phyloP scores from a whole-genome alignment of 2,888 invertebrate genomes.

The Chrysolina haemoptera region DNA sequence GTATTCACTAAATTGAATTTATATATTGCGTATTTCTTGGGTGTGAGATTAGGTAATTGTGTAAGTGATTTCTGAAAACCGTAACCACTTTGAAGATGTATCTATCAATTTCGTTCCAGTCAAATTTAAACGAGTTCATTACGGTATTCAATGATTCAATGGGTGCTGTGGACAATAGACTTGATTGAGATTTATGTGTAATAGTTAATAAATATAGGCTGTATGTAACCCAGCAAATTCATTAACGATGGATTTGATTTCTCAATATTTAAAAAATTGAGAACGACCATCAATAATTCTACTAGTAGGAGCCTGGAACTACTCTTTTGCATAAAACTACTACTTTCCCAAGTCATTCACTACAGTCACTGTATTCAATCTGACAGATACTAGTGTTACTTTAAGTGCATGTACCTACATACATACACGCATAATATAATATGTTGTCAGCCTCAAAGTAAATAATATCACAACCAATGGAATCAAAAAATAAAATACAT shows the following conservation, averaged over 20 bases:
- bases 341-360: too few relatives aligned
- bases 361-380: too few relatives aligned
- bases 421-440: too few relatives aligned
- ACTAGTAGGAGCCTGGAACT: too few relatives aligned
- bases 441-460: too few relatives aligned
- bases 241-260: neutral
- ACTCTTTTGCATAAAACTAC: too few relatives aligned
- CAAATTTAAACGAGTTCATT: neutral
- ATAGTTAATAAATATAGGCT: neutral
- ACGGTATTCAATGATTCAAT: neutral
- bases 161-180: neutral
- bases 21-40: neutral
- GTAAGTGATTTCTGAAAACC: neutral
- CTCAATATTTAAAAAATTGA: neutral
- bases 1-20: neutral
- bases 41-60: slow-evolving; percentile 2
- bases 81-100: neutral
- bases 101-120: neutral
- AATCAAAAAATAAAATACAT: too few relatives aligned
- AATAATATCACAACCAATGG: too few relatives aligned
- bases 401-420: too few relatives aligned
- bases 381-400: too few relatives aligned
- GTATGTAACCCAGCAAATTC: neutral
- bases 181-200: neutral
- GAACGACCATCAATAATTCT: neutral